Conservation (phyloP, 2,888 invertebrate species). For the Belgica antarctica region DNA sequence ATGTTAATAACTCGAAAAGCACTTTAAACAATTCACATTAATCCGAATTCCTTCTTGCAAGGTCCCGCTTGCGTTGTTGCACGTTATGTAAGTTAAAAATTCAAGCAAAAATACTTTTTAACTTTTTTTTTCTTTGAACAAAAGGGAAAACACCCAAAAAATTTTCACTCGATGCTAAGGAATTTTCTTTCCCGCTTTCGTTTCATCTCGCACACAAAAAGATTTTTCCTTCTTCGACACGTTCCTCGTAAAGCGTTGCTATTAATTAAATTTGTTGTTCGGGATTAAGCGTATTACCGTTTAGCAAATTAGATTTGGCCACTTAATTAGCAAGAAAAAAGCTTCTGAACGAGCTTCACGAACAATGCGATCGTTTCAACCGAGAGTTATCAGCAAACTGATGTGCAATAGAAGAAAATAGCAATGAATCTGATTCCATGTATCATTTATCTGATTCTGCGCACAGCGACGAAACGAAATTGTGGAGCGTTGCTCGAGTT, state of each 20-base stretch:
- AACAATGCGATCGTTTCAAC: constrained; percentile 18
- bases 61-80: not conserved
- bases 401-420: constrained; percentile 35
- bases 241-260: not conserved
- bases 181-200: not conserved
- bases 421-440: constrained; percentile 29
- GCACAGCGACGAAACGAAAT: constrained; percentile 8
- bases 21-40: not conserved
- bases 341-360: constrained; percentile 9
- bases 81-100: not conserved
- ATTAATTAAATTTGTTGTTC: not conserved
- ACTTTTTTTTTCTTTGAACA: no score
- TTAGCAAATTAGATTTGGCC: constrained; percentile 1
- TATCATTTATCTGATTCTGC: constrained; percentile 40
- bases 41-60: not conserved
- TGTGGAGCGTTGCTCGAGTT: not conserved
- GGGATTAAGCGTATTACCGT: constrained; percentile 10
- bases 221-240: not conserved
- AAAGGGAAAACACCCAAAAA: constrained; percentile 40
- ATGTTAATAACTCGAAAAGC: no score
- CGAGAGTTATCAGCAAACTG: constrained; percentile 37
- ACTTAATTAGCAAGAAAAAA: constrained; percentile 21
- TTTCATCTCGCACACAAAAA: not conserved
- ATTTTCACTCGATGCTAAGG: constrained; percentile 15
- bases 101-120: not conserved